Evolutionary conservation across 2,888 invertebrate genomes (phyloP), one percentile per base, ranked within the genome.

Genomic region (Xylocampa areola): DNA sequence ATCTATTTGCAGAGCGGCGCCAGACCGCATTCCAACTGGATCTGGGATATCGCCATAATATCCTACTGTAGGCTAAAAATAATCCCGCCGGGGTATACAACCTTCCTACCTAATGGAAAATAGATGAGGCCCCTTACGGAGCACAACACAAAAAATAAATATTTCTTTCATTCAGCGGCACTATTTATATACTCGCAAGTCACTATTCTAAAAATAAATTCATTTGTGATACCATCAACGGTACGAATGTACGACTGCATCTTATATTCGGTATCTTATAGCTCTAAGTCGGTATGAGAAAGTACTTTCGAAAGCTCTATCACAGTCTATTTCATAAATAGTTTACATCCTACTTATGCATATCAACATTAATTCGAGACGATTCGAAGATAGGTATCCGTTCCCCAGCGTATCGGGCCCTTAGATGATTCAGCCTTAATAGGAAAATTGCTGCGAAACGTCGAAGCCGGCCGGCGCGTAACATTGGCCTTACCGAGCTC

Each of bases 401-500:
- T 81, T 81, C 85, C 81, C 85, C 84, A 81, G 79, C 81, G 73
- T 73, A 80, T 81, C 82, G 73, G 83, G 86, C 91, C 91, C 92
- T 92, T 88, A 88, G 85, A 88, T 85, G 82, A 88, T 86, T 88
- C 82, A 88, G 74, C 79, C 85, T 87, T 91, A 92, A 94, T 93
- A 88, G 86, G 85, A 92, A 93, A 91, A 94, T 94, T 94, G 86
- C 85, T 82, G 82, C 81, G 74, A 85, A 88, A 78, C 81, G 77
- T 76, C 79, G 75, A 82, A 80, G 78, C 82, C 78, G 80, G 76
- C 77, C 81, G 82, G 85, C 82, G 86, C 87, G 92, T 94, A 94
- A 92, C 92, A 94, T 94, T 94, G 94, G 92, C 93, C 94, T 94
- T 93, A 90, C 86, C 75, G 79, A 79, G 70, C 81, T 88, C 90